Percentiles rank a stretch among this genome's conserved stretches.
Conservation (phyloP, 1,140 invertebrate genomes). For the Ostrea denselamellosa region DNA sequence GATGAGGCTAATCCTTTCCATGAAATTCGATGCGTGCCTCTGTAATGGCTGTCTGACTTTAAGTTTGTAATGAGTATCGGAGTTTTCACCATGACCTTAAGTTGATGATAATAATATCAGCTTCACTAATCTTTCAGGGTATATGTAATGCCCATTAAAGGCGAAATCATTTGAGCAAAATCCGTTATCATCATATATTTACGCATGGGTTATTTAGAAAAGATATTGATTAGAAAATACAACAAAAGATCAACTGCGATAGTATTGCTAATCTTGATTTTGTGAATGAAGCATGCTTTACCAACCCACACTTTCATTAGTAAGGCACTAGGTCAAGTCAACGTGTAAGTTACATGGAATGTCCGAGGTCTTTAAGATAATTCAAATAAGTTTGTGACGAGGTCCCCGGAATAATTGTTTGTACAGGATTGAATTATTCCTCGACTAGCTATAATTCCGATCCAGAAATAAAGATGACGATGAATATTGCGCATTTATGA, state of each 20-base stretch:
- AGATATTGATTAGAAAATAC: neutral
- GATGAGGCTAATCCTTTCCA: neutral
- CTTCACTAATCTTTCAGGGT: neutral
- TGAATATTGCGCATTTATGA: neutral
- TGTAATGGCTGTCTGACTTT: neutral
- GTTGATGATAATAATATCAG: neutral
- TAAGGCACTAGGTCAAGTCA: neutral
- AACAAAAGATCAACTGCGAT: neutral
- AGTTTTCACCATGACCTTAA: neutral
- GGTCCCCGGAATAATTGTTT: neutral
- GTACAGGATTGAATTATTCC: neutral
- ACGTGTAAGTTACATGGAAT: neutral
- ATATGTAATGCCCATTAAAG: neutral
- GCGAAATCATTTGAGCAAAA: constrained; percentile 11
- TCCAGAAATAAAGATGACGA: neutral
- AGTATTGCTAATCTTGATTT: neutral
- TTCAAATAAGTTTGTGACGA: neutral
- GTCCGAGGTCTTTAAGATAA: neutral
- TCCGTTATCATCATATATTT: neutral
- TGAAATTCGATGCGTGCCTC: neutral
- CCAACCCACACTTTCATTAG: neutral
- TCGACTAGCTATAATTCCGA: neutral
- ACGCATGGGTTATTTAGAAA: neutral
- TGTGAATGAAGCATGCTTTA: neutral
- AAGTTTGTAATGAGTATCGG: neutral